Conservation (phyloP, 2,888 invertebrate species). For the Eugnorisma glareosa region DNA sequence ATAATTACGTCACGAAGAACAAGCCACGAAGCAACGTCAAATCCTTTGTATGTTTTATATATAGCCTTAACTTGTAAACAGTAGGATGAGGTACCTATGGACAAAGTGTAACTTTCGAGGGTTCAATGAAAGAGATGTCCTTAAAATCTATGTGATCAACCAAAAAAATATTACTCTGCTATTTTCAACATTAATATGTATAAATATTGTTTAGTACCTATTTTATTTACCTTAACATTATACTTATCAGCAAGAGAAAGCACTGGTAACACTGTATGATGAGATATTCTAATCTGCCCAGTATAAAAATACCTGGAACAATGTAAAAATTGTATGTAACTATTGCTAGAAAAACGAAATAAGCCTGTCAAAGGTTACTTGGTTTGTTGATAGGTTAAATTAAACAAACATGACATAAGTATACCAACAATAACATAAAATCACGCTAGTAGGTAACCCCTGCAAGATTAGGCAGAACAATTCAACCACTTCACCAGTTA, state of each 20-base stretch:
- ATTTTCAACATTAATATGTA: neutral
- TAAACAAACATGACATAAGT: neutral
- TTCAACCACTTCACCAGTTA: neutral
- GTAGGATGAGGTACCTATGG: neutral
- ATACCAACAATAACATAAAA: neutral
- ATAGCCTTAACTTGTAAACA: neutral
- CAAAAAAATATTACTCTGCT: neutral
- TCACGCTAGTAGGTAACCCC: neutral
- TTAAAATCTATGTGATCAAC: neutral
- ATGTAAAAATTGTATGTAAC: conserved; percentile 7
- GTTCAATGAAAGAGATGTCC: neutral
- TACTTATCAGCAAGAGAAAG: conserved; percentile 98
- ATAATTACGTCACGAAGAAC: neutral
- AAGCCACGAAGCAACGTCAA: neutral
- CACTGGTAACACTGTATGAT: conserved; percentile 96
- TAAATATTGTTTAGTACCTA: conserved; percentile 21
- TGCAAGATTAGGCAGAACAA: neutral
- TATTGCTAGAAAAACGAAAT: neutral
- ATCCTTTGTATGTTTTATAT: neutral
- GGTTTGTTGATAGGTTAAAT: too few relatives aligned
- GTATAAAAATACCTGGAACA: conserved; percentile 94
- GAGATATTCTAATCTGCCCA: conserved; percentile 96
- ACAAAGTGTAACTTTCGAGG: neutral
- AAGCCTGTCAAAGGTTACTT: neutral
- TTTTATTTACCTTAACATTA: conserved; percentile 93